These are phyloP conservation scores for Unio delphinus DNA, from an alignment of 2,888 invertebrate genomes.

Conservation along the genomic window DNA sequence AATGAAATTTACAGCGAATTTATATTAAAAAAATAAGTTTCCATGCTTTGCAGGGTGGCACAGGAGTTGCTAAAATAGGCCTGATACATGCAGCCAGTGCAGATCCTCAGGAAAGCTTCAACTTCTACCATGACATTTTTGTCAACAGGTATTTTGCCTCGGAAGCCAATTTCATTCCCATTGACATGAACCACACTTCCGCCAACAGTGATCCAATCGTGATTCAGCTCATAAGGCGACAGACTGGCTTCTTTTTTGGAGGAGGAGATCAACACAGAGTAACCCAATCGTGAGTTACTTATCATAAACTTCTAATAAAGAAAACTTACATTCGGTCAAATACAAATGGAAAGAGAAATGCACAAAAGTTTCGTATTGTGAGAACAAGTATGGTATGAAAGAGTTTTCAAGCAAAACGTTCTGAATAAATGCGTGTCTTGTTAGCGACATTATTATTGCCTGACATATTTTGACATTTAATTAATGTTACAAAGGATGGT, in stretches of 20 bases:
- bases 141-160: slow-evolving; percentile 34
- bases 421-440: no score
- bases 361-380: no score
- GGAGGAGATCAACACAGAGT: slow-evolving; percentile 47
- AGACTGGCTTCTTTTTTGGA: slow-evolving; percentile 55
- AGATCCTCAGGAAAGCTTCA: slow-evolving; percentile 31
- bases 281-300: slow-evolving; percentile 31
- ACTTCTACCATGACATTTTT: slow-evolving; percentile 38
- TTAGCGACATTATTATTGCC: no score
- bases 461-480: no score
- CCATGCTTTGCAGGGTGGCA: slow-evolving; percentile 31
- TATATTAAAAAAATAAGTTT: no score
- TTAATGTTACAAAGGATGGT: no score
- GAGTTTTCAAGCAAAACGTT: no score
- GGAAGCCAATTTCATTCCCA: slow-evolving; percentile 42
- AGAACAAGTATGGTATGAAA: no score
- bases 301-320: background rate
- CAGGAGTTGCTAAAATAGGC: slow-evolving; percentile 44
- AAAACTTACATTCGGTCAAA: background rate
- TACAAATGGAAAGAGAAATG: no score
- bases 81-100: slow-evolving; percentile 44
- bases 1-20: no score
- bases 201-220: slow-evolving; percentile 30
- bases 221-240: slow-evolving; percentile 30
- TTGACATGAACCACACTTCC: slow-evolving; percentile 38